Evolutionary conservation across 2,113 vertebrate species (phyloP).

Genomic region (Agapornis roseicollis): DNA sequence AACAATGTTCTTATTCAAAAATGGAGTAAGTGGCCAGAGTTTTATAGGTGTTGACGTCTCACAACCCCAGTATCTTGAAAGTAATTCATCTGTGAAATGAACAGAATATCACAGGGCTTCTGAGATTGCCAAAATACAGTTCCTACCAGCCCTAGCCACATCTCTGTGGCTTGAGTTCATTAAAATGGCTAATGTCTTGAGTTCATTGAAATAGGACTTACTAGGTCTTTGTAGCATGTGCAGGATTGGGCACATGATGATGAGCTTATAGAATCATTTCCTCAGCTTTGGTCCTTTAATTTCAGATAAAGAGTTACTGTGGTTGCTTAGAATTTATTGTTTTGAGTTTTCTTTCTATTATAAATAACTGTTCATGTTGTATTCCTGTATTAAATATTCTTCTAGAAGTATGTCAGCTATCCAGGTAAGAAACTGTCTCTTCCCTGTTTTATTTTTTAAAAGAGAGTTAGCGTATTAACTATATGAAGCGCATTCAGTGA

Average conservation of each 20-base stretch:
- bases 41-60: not conserved
- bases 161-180: not conserved
- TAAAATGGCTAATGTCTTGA: not conserved
- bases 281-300: not conserved
- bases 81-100: not conserved
- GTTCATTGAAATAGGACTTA: not conserved
- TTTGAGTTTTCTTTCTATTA: not conserved
- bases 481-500: not conserved
- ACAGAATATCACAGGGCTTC: not conserved
- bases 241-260: not conserved
- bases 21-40: not conserved
- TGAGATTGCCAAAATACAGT: not conserved
- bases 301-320: not conserved
- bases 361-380: not conserved
- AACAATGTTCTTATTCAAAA: not conserved
- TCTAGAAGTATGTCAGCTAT: not conserved
- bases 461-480: not conserved
- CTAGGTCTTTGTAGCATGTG: rapidly evolving
- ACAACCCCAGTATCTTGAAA: not conserved
- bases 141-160: not conserved
- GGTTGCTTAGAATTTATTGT: not conserved
- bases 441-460: not conserved
- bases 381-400: not conserved
- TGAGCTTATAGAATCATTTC: not conserved
- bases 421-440: not conserved